Percentiles rank a stretch among this genome's conserved stretches.
Evolutionary conservation across 2,797 vertebrate species (phyloP).

Genomic region (Macrochelys suwanniensis): DNA sequence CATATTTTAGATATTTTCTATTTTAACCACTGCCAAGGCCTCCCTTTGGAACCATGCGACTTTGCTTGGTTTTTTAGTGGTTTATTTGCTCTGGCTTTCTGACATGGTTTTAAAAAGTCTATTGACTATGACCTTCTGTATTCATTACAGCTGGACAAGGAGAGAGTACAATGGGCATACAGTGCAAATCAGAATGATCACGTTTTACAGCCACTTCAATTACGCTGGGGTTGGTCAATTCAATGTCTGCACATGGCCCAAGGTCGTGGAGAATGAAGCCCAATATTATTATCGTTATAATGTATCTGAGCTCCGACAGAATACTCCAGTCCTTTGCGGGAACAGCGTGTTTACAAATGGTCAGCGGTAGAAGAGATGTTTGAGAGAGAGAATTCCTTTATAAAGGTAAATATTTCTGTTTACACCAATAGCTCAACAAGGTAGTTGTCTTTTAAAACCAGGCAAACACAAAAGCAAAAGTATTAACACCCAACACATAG

Average conservation of each 20-base stretch:
- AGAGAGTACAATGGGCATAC: background rate
- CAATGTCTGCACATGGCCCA: background rate
- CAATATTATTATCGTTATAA: background rate
- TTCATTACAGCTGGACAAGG: background rate
- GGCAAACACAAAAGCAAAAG: background rate
- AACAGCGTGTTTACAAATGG: background rate
- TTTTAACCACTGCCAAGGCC: background rate
- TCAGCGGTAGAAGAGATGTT: background rate
- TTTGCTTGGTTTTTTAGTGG: fast-evolving
- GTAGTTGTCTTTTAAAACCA: background rate
- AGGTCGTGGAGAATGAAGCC: background rate
- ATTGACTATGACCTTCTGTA: background rate
- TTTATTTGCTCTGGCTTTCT: background rate
- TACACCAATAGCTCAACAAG: background rate
- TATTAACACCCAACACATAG: background rate
- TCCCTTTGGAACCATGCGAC: background rate
- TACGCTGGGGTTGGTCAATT: background rate
- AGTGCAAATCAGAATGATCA: background rate
- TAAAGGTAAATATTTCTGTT: background rate
- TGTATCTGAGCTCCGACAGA: background rate
- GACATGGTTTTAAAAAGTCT: conserved; percentile 16
- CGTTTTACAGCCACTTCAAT: background rate
- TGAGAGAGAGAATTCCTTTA: background rate
- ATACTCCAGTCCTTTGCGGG: background rate
- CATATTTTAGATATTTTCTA: background rate